Percentiles rank a stretch among this genome's conserved stretches.
These are phyloP conservation scores for Phoeniculus purpureus DNA, from an alignment of 2,797 vertebrate genomes.

Conservation along the genomic window DNA sequence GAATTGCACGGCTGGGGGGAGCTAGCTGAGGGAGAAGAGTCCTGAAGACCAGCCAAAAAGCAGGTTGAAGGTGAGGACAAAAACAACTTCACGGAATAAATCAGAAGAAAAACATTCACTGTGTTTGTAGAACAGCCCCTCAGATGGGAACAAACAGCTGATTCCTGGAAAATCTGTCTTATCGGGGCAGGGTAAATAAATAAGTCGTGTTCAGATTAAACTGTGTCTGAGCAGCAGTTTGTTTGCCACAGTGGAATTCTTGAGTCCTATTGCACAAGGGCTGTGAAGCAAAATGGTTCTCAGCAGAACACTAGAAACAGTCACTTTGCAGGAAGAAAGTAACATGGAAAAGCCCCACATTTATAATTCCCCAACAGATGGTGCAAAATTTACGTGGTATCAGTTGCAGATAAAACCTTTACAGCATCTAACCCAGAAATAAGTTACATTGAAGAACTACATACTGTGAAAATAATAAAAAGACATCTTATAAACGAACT, in stretches of 20 bases:
- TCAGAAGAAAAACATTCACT: not conserved
- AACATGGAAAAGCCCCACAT: not conserved
- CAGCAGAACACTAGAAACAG: not conserved
- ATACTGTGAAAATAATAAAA: not conserved
- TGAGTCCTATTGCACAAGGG: not conserved
- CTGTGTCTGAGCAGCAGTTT: not conserved
- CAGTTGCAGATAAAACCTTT: not conserved
- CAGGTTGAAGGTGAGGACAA: not conserved
- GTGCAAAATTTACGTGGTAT: not conserved
- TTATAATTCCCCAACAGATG: not conserved
- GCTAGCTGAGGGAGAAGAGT: not conserved
- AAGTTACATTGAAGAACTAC: not conserved
- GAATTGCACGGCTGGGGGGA: not conserved
- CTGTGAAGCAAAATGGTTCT: not conserved
- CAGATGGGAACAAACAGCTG: not conserved
- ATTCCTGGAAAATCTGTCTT: not conserved
- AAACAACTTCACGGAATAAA: not conserved
- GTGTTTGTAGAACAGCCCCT: not conserved
- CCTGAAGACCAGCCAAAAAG: not conserved
- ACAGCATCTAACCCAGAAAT: not conserved
- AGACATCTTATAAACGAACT: not conserved
- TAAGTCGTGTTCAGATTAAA: not conserved
- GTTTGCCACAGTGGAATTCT: not conserved
- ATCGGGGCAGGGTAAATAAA: not conserved
- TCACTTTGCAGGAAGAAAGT: not conserved